A percentile compares a stretch with the other conserved stretches of the same genome.
Conservation (phyloP, 2,888 invertebrate species). For the Escarpia spicata region DNA sequence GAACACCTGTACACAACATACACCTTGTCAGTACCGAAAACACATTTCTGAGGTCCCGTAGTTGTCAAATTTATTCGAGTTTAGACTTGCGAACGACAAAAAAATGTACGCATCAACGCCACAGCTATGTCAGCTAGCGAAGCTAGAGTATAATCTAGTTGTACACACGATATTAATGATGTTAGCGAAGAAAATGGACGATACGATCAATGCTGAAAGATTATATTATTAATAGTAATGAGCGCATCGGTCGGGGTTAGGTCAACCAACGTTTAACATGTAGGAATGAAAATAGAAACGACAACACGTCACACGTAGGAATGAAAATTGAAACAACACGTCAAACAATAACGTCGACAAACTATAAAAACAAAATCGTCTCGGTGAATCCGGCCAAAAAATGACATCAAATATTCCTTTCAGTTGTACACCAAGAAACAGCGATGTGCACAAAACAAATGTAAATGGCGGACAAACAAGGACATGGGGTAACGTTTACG, state of each 20-base stretch:
- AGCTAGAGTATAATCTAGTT: neutral
- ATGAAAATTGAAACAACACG: too few species aligned
- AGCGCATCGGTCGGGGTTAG: neutral
- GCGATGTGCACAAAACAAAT: neutral
- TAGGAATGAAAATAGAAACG: neutral
- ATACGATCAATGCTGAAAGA: neutral
- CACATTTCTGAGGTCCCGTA: neutral
- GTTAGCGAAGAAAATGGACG: neutral
- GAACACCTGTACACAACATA: neutral
- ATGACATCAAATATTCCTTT: neutral
- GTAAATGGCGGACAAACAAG: neutral
- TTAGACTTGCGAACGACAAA: neutral
- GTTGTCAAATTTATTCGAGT: neutral
- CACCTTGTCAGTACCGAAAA: neutral
- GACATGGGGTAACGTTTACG: neutral
- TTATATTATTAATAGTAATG: neutral
- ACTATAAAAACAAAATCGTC: neutral
- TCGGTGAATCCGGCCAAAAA: neutral
- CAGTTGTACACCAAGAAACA: neutral
- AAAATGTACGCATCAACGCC: neutral
- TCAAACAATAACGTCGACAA: neutral
- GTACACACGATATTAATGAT: neutral
- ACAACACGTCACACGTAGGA: too few species aligned
- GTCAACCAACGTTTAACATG: neutral
- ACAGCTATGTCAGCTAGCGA: neutral